Conservation (phyloP, 1,140 invertebrate genomes). For the roundworm (Caenorhabditis elegans) region DNA sequence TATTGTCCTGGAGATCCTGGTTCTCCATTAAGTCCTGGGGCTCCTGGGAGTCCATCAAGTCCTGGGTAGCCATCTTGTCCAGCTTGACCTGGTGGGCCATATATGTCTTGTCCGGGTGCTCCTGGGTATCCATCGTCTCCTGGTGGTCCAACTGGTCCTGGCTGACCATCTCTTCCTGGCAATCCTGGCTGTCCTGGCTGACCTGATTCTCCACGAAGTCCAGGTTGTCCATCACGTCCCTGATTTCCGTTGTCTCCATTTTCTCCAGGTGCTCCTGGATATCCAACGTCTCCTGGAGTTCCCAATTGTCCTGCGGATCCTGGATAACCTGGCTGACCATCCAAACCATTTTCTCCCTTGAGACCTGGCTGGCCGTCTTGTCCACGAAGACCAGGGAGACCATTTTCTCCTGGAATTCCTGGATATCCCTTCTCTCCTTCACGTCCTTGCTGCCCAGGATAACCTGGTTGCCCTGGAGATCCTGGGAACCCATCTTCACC, state of each 20-base stretch:
- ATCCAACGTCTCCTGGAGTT: slow-evolving; percentile 44
- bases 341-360: slow-evolving; percentile 45
- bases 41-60: slow-evolving; percentile 49
- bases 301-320: slow-evolving; percentile 47
- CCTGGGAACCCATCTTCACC: slow-evolving; percentile 46
- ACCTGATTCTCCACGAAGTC: slow-evolving; percentile 47
- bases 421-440: slow-evolving; percentile 52
- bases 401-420: slow-evolving; percentile 45
- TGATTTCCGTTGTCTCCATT: slow-evolving; percentile 45
- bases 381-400: slow-evolving; percentile 44
- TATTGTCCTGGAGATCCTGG: slow-evolving; percentile 49
- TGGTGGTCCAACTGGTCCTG: slow-evolving; percentile 47
- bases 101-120: slow-evolving; percentile 42
- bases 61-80: slow-evolving; percentile 50
- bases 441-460: slow-evolving; percentile 53
- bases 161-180: slow-evolving; percentile 44
- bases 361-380: slow-evolving; percentile 35
- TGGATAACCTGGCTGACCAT: slow-evolving; percentile 46
- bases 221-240: slow-evolving; percentile 48
- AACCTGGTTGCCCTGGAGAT: slow-evolving; percentile 35
- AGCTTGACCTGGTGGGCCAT: slow-evolving; percentile 45
- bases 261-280: slow-evolving; percentile 44
- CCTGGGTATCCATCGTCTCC: slow-evolving; percentile 50
- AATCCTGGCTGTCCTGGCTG: slow-evolving; percentile 49
- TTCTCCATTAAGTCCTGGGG: slow-evolving; percentile 46